A percentile compares a stretch with the other conserved stretches of the same genome.
phyloP scores from a whole-genome alignment of 2,888 invertebrate species.

The Fissipunctia ypsillon region DNA sequence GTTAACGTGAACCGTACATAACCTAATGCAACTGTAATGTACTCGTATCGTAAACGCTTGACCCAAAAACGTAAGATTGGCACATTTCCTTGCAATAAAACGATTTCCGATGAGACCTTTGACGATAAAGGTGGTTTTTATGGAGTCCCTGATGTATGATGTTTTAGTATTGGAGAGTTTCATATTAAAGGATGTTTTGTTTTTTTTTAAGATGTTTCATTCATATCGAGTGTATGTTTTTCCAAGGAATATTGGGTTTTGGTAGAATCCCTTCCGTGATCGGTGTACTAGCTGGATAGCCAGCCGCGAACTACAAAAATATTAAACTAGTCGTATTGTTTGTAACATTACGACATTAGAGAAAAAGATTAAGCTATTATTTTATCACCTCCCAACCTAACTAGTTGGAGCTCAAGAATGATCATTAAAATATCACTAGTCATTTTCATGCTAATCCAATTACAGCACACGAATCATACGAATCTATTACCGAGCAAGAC shows the following conservation, averaged over 20 bases:
- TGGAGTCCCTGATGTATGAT: neutral
- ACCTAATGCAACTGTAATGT: constrained; percentile 23
- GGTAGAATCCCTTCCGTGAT: too few species aligned
- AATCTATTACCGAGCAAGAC: constrained; percentile 1
- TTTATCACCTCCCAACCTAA: too few species aligned
- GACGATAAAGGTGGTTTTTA: constrained; percentile 29
- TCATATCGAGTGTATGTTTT: too few species aligned
- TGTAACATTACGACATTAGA: too few species aligned
- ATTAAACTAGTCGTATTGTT: too few species aligned
- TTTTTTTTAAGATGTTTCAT: neutral
- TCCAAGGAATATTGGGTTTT: too few species aligned
- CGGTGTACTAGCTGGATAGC: too few species aligned
- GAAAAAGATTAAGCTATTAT: too few species aligned
- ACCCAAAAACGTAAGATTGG: constrained; percentile 43
- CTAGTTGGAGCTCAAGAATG: too few species aligned
- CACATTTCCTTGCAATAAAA: constrained; percentile 38
- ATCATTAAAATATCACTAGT: too few species aligned
- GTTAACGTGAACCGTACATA: constrained; percentile 41
- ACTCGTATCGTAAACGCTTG: constrained; percentile 39
- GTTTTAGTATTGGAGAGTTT: neutral
- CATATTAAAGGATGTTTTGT: neutral
- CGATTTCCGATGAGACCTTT: constrained; percentile 31
- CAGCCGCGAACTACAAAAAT: too few species aligned
- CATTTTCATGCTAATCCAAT: neutral
- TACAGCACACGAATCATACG: neutral